These are phyloP conservation scores for Cherax destructor DNA, from an alignment of 1,140 invertebrate genomes.

Conservation along the genomic window DNA sequence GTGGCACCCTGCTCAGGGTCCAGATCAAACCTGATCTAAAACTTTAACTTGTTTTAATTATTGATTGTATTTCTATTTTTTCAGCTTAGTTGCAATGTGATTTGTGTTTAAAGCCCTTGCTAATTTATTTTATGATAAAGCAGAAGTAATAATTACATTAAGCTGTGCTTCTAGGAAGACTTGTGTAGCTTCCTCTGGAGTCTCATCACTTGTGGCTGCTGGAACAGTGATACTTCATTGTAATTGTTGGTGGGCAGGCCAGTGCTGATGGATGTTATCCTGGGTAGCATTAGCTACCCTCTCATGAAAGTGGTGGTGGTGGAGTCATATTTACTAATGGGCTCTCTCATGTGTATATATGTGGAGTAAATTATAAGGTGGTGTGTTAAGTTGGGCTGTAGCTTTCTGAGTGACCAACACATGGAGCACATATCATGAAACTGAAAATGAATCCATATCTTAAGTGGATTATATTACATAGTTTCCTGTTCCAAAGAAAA, in stretches of 20 bases:
- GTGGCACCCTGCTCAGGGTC: slow-evolving; percentile 59
- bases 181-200: slow-evolving; percentile 25
- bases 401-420: slow-evolving; percentile 11
- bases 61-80: slow-evolving; percentile 38
- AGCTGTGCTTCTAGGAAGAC: slow-evolving; percentile 22
- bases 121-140: slow-evolving; percentile 32
- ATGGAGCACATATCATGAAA: slow-evolving; percentile 48
- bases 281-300: neutral
- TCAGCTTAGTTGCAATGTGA: slow-evolving; percentile 48
- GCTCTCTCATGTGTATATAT: slow-evolving; percentile 17
- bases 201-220: slow-evolving; percentile 32
- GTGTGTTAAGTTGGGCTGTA: slow-evolving; percentile 1
- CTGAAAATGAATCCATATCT: neutral
- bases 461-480: neutral
- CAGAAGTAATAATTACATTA: slow-evolving; percentile 11
- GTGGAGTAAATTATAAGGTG: slow-evolving; percentile 21
- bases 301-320: slow-evolving; percentile 20
- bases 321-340: slow-evolving; percentile 12
- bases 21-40: slow-evolving; percentile 44
- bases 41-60: neutral
- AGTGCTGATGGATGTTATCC: slow-evolving; percentile 26
- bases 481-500: neutral
- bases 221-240: slow-evolving; percentile 4
- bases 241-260: slow-evolving; percentile 3
- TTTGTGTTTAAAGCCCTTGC: slow-evolving; percentile 35